Base-by-base conservation (phyloP, 1,140 invertebrate species). In the Aphaenogaster floridana region DNA sequence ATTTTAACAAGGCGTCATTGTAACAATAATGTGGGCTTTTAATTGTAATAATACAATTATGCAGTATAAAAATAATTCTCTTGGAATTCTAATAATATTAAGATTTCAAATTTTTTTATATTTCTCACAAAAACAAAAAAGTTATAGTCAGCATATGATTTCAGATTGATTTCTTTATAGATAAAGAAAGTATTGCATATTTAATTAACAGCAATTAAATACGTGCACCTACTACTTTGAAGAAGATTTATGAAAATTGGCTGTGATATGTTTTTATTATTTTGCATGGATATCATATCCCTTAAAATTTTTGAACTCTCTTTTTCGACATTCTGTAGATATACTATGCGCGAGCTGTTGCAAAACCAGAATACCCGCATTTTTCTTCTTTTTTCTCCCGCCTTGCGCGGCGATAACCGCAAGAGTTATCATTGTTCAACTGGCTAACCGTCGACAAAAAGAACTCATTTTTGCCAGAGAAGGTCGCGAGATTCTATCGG, bases 391-490 rank as follows among this genome's bases (percentile, higher is more conserved):
- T 50, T 79, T 79, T 61, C 17, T 28, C 8, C 1, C 39, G 57
- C 11, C 17, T 54, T 80, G 52, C 36, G 11, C 17, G 15, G 17
- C 21, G 36, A 57, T 69, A 83, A 71, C 72, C 83, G 36, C 59
- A 66, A 21, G 74, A 86, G 59, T 79, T 79, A 86, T 86, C 74
- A 85, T 85, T 64, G 71, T 74, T 61, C 81, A 54, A 68, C 48
- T 36, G 36, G 74, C 83, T 77, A n/a, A 34, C 13, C 17, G 39
- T 61, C 21, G 42, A 42, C 52, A 79, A 78, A 66, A 59, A 76
- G 9, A 45, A 86, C 48, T 66, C 36, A 59, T 64, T 79, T 86
- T 66, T 84, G 64, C 5, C 57, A 5, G 28, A 39, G 28, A 77
- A 85, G 39, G 34, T 79, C 61, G 48, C 61, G 48, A 79, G 83